A percentile compares a stretch with the other conserved stretches of the same genome.
Evolutionary conservation across 2,888 invertebrate genomes (phyloP).

Genomic region (Drosophila aldrichi): DNA sequence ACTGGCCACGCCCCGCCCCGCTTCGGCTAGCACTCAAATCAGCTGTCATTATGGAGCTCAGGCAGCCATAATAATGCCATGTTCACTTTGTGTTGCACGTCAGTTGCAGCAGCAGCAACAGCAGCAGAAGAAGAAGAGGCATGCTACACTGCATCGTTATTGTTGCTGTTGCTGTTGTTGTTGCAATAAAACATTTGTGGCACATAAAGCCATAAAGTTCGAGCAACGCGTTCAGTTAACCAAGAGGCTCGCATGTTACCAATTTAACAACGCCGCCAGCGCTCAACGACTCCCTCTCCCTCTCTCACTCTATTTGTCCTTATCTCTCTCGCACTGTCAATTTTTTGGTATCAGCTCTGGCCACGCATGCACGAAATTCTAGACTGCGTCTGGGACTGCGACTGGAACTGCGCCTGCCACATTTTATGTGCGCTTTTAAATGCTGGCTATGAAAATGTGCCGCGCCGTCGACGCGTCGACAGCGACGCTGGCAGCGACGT

Average conservation of each 20-base stretch:
- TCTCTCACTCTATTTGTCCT: background rate
- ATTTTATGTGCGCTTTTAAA: slow-evolving; percentile 73
- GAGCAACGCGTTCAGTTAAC: slow-evolving; percentile 32
- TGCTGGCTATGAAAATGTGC: slow-evolving; percentile 57
- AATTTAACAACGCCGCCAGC: slow-evolving; percentile 19
- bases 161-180: slow-evolving; percentile 32
- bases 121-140: slow-evolving; percentile 14
- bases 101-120: slow-evolving; percentile 27
- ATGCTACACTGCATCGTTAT: slow-evolving; percentile 9
- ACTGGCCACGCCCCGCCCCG: slow-evolving; percentile 15
- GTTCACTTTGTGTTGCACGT: slow-evolving; percentile 65
- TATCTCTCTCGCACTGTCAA: slow-evolving; percentile 2
- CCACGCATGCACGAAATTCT: slow-evolving; percentile 34
- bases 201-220: slow-evolving; percentile 49
- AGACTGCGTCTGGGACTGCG: slow-evolving; percentile 33
- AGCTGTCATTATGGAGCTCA: slow-evolving; percentile 48
- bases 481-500: slow-evolving; percentile 14
- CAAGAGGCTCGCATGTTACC: slow-evolving; percentile 20
- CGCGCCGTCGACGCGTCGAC: background rate
- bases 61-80: slow-evolving; percentile 74
- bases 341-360: slow-evolving; percentile 16
- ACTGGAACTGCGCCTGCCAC: slow-evolving; percentile 27
- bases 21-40: slow-evolving; percentile 26
- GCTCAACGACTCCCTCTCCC: background rate
- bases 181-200: slow-evolving; percentile 51